Percentiles rank a stretch among this genome's conserved stretches.
These are phyloP conservation scores for Muntiacus reevesi DNA, from an alignment of 2,113 vertebrate species.

Conservation along the genomic window DNA sequence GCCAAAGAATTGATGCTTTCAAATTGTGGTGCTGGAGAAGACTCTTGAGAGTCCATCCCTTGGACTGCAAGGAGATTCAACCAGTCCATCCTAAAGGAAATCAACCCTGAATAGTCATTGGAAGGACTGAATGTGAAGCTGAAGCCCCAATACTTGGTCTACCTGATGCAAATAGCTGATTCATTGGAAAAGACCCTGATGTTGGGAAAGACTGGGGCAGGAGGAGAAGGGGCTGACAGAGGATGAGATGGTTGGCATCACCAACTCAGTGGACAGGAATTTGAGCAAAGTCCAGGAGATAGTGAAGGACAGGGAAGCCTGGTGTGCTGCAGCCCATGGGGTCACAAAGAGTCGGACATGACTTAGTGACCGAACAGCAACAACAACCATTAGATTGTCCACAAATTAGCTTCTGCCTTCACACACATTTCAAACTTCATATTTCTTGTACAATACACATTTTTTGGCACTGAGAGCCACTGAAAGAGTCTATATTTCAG, in stretches of 20 bases:
- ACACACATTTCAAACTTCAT: neutral
- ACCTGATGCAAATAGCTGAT: neutral
- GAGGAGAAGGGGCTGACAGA: neutral
- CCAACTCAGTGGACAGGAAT: neutral
- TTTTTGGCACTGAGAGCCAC: neutral
- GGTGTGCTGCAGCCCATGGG: neutral
- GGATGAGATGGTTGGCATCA: neutral
- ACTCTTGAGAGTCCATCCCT: neutral
- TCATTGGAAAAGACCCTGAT: neutral
- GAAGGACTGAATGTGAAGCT: neutral
- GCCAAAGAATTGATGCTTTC: neutral
- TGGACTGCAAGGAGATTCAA: neutral
- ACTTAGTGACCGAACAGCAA: neutral
- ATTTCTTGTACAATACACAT: neutral
- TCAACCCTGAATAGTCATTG: neutral
- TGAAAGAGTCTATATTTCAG: neutral
- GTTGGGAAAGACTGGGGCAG: neutral
- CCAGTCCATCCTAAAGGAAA: neutral
- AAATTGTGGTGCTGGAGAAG: neutral
- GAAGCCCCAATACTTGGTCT: neutral
- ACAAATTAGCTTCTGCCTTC: neutral
- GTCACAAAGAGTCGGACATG: neutral
- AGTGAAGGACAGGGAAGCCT: neutral
- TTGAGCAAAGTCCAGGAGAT: neutral
- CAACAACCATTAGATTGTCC: neutral